These are phyloP conservation scores for Tubiluchus corallicola DNA, from an alignment of 2,888 invertebrate species.

Conservation along the genomic window DNA sequence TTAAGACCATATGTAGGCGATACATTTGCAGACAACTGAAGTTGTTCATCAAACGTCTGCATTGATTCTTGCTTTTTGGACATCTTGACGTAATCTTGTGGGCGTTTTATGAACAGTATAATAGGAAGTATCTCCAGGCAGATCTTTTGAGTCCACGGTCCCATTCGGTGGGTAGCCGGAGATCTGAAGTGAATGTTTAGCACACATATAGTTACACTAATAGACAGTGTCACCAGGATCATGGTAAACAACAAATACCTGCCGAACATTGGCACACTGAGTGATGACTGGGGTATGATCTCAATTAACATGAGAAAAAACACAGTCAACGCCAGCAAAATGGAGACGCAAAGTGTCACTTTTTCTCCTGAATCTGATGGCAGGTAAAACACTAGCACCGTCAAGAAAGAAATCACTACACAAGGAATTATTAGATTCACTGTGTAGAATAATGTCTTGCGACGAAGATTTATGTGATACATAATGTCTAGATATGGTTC, in stretches of 20 bases:
- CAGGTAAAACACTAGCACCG: conserved; percentile 91
- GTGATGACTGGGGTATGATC: neutral
- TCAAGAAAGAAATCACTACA: conserved; percentile 88
- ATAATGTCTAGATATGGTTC: conserved; percentile 90
- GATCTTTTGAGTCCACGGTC: conserved; percentile 70
- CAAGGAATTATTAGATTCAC: conserved; percentile 39
- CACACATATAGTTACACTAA: conserved; percentile 75
- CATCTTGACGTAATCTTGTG: conserved; percentile 33
- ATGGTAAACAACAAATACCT: conserved; percentile 81
- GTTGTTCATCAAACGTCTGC: too few species aligned
- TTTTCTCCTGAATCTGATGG: too few species aligned
- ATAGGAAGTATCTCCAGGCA: conserved; percentile 85
- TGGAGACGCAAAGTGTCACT: conserved; percentile 94
- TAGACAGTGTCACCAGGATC: conserved; percentile 71
- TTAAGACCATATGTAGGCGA: too few species aligned
- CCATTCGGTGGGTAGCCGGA: conserved; percentile 84
- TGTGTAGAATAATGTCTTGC: too few species aligned
- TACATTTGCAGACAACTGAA: too few species aligned
- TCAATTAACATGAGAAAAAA: conserved; percentile 57
- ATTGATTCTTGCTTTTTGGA: too few species aligned
- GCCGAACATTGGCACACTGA: conserved; percentile 52
- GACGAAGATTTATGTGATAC: conserved; percentile 89
- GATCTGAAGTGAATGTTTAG: conserved; percentile 70
- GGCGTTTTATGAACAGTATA: conserved; percentile 70
- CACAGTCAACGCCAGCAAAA: conserved; percentile 93